A percentile compares a stretch with the other conserved stretches of the same genome.
Conservation (phyloP, 2,888 invertebrate genomes). For the Cryptocephalus primarius region DNA sequence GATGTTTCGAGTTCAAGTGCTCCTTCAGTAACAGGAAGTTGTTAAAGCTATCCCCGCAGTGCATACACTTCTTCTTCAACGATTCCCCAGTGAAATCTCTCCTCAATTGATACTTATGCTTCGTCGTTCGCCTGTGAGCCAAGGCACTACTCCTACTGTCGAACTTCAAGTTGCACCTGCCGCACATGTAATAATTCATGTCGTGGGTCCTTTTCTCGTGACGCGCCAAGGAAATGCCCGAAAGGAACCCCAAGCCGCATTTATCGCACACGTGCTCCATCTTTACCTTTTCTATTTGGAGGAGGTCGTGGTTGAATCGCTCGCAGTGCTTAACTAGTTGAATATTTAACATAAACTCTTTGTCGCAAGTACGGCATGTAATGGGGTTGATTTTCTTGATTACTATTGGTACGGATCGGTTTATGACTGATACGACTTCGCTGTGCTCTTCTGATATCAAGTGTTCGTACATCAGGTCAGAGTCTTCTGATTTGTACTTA, state of each 20-base stretch:
- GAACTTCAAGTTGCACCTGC: slow-evolving; percentile 56
- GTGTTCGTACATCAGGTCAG: slow-evolving; percentile 57
- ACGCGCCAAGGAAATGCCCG: slow-evolving; percentile 54
- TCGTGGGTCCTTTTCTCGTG: slow-evolving; percentile 54
- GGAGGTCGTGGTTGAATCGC: slow-evolving; percentile 33
- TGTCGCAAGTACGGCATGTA: slow-evolving; percentile 54
- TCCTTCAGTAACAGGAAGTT: slow-evolving; percentile 48
- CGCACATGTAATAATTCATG: slow-evolving; percentile 52
- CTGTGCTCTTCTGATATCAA: slow-evolving; percentile 54
- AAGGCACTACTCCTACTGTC: slow-evolving; percentile 48
- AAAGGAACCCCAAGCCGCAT: slow-evolving; percentile 39
- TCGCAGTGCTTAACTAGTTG: slow-evolving; percentile 55
- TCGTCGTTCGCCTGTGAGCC: slow-evolving; percentile 51
- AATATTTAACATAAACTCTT: slow-evolving; percentile 63
- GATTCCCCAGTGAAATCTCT: slow-evolving; percentile 22
- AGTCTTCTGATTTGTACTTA: slow-evolving; percentile 53
- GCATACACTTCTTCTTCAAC: slow-evolving; percentile 44
- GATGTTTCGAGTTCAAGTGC: slow-evolving; percentile 51
- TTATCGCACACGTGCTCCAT: slow-evolving; percentile 49
- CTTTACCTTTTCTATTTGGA: slow-evolving; percentile 32
- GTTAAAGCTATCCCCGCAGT: slow-evolving; percentile 44
- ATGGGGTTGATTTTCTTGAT: slow-evolving; percentile 56
- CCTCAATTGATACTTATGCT: slow-evolving; percentile 51
- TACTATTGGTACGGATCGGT: slow-evolving; percentile 69
- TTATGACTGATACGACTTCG: slow-evolving; percentile 64